These are phyloP conservation scores for Pachycephala philippinensis DNA, from an alignment of 2,113 vertebrate genomes.

Conservation along the genomic window DNA sequence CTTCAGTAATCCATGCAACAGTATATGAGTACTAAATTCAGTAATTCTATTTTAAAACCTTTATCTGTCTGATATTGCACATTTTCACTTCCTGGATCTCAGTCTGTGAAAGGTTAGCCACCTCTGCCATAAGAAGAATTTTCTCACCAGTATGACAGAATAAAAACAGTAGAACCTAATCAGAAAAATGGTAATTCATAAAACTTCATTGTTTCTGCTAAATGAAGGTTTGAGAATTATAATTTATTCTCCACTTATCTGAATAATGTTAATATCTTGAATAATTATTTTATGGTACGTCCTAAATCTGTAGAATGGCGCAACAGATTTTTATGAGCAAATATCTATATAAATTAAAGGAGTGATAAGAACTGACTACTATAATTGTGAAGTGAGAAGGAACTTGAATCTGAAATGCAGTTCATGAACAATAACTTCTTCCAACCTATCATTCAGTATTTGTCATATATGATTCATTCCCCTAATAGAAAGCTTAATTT, in stretches of 20 bases:
- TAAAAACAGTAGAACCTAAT: neutral
- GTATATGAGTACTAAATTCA: neutral
- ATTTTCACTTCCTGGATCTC: neutral
- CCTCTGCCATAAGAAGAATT: neutral
- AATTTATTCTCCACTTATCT: neutral
- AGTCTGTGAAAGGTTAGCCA: neutral
- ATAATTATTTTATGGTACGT: neutral
- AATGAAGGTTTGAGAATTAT: neutral
- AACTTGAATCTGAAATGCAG: neutral
- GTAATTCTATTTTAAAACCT: neutral
- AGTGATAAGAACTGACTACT: neutral
- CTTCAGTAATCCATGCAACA: neutral
- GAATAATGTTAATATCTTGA: neutral
- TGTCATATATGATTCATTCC: conserved; percentile 36
- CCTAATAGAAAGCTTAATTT: conserved; percentile 29
- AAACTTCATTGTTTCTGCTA: neutral
- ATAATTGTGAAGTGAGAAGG: neutral
- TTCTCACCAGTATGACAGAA: neutral
- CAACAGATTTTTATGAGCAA: neutral
- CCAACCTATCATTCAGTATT: neutral
- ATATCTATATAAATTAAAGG: neutral
- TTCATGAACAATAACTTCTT: neutral
- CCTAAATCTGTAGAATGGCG: neutral
- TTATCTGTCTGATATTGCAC: neutral
- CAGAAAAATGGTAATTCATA: neutral